Evolutionary conservation across 92 coral and sea anemone genomes (phyloP).

Genomic region (Muricea muricata): DNA sequence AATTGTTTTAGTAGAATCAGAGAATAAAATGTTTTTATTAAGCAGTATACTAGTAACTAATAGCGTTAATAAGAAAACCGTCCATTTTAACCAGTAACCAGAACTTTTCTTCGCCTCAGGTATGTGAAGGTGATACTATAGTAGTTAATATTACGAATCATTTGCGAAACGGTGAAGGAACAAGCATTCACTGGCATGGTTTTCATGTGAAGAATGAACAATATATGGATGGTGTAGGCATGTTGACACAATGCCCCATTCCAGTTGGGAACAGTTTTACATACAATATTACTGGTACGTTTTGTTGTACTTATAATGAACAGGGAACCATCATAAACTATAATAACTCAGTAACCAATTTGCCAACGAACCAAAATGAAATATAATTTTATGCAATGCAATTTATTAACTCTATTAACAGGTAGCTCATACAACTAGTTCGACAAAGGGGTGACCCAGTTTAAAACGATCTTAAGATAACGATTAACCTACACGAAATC

Average conservation of each 20-base stretch:
- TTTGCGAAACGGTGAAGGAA: constrained; percentile 26
- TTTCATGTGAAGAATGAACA: constrained; percentile 15
- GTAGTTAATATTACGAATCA: background rate
- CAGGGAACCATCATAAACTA: no score
- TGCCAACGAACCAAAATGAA: no score
- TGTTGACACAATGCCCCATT: constrained; percentile 36
- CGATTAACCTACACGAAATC: background rate
- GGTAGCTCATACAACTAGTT: no score
- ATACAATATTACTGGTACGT: constrained; percentile 15
- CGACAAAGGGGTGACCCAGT: no score
- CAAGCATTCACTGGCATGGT: constrained; percentile 39
- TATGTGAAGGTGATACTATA: constrained; percentile 28
- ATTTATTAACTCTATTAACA: no score
- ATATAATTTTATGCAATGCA: no score
- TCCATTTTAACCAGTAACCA: background rate
- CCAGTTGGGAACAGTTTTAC: constrained; percentile 13
- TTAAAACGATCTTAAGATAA: no score
- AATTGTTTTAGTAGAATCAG: no score
- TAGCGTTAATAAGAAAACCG: no score
- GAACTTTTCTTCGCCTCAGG: background rate
- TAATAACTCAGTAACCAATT: no score
- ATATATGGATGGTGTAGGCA: constrained; percentile 33
- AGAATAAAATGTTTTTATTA: no score
- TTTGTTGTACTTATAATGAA: background rate
- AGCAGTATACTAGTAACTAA: no score